phyloP scores from a whole-genome alignment of 2,113 vertebrate species.

The Corydoras sp. region DNA sequence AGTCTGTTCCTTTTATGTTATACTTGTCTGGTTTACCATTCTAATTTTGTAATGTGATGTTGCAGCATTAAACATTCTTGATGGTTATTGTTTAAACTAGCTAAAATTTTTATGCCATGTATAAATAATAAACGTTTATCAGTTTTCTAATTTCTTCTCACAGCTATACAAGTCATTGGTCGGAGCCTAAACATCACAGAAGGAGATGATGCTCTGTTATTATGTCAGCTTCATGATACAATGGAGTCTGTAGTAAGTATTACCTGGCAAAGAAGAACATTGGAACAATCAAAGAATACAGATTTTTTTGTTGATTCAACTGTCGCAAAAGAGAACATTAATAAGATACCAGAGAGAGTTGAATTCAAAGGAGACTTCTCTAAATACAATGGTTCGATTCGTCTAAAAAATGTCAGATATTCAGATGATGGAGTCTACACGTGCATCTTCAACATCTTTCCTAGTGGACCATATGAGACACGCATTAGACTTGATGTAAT shows the following conservation, averaged over 20 bases:
- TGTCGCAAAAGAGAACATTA: rapidly evolving
- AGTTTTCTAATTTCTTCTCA: too few relatives aligned
- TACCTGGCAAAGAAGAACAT: slow-evolving; percentile 50
- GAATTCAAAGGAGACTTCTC: slow-evolving; percentile 26
- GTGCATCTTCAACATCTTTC: slow-evolving; percentile 47
- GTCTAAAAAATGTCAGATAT: slow-evolving; percentile 19
- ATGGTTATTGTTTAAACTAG: too few relatives aligned
- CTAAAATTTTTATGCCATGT: too few relatives aligned
- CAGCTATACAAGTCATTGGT: slow-evolving; percentile 42
- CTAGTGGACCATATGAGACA: slow-evolving; percentile 23
- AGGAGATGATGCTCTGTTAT: slow-evolving; percentile 13
- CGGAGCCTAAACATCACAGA: neutral
- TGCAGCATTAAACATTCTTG: too few relatives aligned
- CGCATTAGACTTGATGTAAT: slow-evolving; percentile 25
- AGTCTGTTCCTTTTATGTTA: too few relatives aligned
- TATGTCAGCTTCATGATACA: slow-evolving; percentile 35
- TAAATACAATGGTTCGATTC: slow-evolving; percentile 36
- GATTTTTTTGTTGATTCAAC: slow-evolving; percentile 2
- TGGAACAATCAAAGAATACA: rapidly evolving
- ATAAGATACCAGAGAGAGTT: slow-evolving; percentile 22
- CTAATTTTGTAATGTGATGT: too few relatives aligned
- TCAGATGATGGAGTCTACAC: slow-evolving; percentile 51
- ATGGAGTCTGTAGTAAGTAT: slow-evolving; percentile 21
- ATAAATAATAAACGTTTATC: too few relatives aligned
- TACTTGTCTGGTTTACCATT: too few relatives aligned